Evolutionary conservation across 2,113 vertebrate species (phyloP), one percentile per base, ranked within the genome.

Genomic region (Microtus ochrogaster): DNA sequence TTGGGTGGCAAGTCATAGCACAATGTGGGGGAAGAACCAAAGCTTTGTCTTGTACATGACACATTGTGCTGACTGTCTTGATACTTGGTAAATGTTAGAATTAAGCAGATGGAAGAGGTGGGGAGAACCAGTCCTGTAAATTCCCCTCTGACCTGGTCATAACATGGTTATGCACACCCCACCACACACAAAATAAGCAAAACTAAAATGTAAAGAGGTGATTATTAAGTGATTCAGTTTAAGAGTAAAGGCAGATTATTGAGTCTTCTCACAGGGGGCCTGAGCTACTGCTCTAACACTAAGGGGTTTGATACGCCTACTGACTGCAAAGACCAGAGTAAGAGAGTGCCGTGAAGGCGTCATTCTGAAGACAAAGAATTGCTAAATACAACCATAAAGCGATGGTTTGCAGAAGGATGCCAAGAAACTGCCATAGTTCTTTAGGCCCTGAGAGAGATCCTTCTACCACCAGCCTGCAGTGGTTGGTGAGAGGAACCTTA

Each of bases 161-260:
- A 55, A 44, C 82, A 33, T 85, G 82, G 16, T 47, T 47, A 33
- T 49, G 16, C 8, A 11, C 28, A 52, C 17, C 28, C 28, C 7
- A 33, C 47, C 47, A 33, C 47, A 30, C 77, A 49, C 77, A 49
- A 19, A 30, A 49, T 33, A 52, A 52, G 28, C 30, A 36, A 78
- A 49, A 44, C 39, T 76, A 76, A 52, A 78, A 49, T 78, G 47
- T 55, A 36, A 70, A 61, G 74, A 95, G 39, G 66, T 28, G 13
- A 28, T 85, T 89, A 92, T 52, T 85, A 94, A 94, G 26, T 66
- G 16, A 95, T 94, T 89, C 90, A 91, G 4, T 77, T 44, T 85
- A 79, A 89, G 91, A 95, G 58, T 92, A 82, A 91, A 91, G 65
- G 82, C 65, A 76, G 44, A 55, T 92, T 5, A 55, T 10, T 68